A percentile compares a stretch with the other conserved stretches of the same genome.
Evolutionary conservation across 2,113 vertebrate genomes (phyloP).

Genomic region (Alouatta palliata): DNA sequence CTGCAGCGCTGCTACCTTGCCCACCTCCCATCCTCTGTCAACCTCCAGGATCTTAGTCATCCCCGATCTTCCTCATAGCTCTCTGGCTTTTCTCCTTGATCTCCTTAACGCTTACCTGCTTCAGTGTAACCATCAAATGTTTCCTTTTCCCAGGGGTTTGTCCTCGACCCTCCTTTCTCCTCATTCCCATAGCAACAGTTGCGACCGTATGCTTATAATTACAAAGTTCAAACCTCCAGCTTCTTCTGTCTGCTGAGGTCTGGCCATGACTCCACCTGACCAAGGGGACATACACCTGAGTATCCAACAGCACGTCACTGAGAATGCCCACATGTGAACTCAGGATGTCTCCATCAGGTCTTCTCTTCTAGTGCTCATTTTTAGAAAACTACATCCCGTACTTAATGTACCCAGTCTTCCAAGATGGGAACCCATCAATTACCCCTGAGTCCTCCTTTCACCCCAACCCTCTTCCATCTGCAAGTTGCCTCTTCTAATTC

Average conservation of each 20-base stretch:
- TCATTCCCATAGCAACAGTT: too few species aligned
- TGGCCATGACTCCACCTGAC: neutral
- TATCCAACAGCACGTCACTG: neutral
- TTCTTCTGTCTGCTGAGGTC: neutral
- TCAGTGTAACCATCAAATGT: neutral
- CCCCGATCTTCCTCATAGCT: neutral
- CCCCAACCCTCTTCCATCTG: neutral
- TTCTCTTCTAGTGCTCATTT: neutral
- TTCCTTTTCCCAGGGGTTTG: neutral
- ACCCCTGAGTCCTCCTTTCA: neutral
- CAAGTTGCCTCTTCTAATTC: neutral
- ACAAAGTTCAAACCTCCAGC: neutral
- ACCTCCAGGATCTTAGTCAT: neutral
- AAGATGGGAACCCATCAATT: neutral
- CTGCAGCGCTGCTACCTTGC: neutral
- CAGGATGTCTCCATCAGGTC: neutral
- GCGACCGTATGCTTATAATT: neutral
- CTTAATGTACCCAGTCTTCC: neutral
- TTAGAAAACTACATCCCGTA: neutral
- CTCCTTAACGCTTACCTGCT: neutral
- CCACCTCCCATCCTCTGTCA: neutral
- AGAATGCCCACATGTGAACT: neutral
- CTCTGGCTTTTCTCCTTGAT: neutral
- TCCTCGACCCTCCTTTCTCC: neutral
- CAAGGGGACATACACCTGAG: neutral